Percentiles rank a stretch among this genome's conserved stretches.
Conservation (phyloP, 2,797 vertebrate genomes). For the Antennarius maculatus region DNA sequence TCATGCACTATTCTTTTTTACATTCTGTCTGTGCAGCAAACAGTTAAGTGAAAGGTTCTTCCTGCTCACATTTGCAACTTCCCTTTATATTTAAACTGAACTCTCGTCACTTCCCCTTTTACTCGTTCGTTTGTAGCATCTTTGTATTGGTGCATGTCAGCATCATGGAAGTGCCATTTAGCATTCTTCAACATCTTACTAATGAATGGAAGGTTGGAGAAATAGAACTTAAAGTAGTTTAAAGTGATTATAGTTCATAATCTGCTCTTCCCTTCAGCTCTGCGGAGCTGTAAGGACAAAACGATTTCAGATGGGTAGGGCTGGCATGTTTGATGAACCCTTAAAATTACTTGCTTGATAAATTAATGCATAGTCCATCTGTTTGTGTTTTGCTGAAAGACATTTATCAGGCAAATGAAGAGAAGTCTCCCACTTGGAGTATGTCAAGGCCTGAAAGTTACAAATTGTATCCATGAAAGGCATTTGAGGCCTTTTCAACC, state of each 20-base stretch:
- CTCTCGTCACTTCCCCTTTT: constrained; percentile 39
- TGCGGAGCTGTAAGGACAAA: not conserved
- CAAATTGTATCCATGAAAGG: constrained; percentile 14
- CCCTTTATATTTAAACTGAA: constrained; percentile 45
- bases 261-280: not conserved
- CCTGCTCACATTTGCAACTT: constrained; percentile 64
- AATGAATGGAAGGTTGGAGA: too few relatives aligned
- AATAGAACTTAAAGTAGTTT: too few relatives aligned
- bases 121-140: not conserved
- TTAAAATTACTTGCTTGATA: constrained; percentile 1
- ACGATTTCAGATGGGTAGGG: not conserved
- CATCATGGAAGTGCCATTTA: too few relatives aligned
- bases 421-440: not conserved
- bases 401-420: not conserved
- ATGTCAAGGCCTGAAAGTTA: constrained; percentile 26
- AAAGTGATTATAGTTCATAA: not conserved
- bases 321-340: not conserved
- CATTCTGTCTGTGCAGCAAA: constrained; percentile 23
- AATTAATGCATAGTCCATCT: constrained; percentile 5
- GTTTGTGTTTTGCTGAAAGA: not conserved
- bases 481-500: constrained; percentile 10
- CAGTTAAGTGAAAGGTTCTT: constrained; percentile 4
- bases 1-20: constrained; percentile 41
- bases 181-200: too few relatives aligned
- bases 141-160: not conserved